These are phyloP conservation scores for Drosophila formosana DNA, from an alignment of 2,888 invertebrate genomes.

Conservation along the genomic window DNA sequence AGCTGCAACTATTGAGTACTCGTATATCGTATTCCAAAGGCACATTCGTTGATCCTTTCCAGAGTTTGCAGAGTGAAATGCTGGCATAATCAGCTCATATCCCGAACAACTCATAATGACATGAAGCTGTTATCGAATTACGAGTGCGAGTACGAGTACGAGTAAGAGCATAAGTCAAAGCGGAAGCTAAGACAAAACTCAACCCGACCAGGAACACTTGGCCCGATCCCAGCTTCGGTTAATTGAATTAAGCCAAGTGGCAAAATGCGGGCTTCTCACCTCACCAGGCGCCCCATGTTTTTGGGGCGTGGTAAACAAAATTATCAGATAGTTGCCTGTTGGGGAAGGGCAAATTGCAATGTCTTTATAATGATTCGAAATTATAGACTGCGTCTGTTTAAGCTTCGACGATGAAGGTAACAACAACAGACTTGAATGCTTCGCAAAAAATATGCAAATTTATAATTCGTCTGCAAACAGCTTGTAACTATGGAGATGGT, in stretches of 20 bases:
- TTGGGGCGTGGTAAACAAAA: slow-evolving; percentile 40
- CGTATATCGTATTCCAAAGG: neutral
- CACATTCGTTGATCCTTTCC: neutral
- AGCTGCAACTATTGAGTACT: slow-evolving; percentile 26
- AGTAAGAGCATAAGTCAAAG: neutral
- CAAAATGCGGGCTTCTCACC: slow-evolving; percentile 44
- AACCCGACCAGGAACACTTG: neutral
- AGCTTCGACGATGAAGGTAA: neutral
- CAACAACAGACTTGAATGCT: neutral
- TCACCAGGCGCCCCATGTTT: slow-evolving; percentile 27
- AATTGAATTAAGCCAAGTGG: slow-evolving; percentile 56
- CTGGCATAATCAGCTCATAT: slow-evolving; percentile 59
- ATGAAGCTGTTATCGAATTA: slow-evolving; percentile 27
- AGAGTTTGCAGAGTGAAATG: slow-evolving; percentile 28
- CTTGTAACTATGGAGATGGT: too few species aligned
- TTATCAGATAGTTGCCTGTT: slow-evolving; percentile 25
- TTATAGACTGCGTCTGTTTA: slow-evolving; percentile 27
- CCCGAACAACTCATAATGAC: slow-evolving; percentile 32
- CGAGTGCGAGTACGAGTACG: neutral
- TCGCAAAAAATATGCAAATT: too few species aligned
- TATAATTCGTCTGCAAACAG: neutral
- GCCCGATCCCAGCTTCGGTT: neutral
- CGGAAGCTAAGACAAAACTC: neutral
- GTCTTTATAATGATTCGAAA: slow-evolving; percentile 50
- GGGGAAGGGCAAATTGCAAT: slow-evolving; percentile 33